Conservation (phyloP, 2,888 invertebrate species). For the Hymenopus coronatus region DNA sequence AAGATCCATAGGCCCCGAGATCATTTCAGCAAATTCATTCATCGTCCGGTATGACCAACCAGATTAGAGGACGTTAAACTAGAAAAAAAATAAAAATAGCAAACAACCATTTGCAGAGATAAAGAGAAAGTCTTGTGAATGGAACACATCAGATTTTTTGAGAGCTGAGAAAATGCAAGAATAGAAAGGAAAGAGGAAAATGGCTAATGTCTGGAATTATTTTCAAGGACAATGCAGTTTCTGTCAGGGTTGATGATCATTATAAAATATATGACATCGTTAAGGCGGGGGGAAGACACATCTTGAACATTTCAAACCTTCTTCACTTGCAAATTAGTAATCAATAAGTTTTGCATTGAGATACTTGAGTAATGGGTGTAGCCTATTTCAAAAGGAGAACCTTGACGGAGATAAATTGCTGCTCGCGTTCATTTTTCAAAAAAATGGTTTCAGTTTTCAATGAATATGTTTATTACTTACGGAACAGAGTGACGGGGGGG, state of each 20-base stretch:
- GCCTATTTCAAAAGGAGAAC: slow-evolving; percentile 1
- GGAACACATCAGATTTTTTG: too few species aligned
- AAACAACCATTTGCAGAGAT: too few species aligned
- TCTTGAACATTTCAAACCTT: slow-evolving; percentile 14
- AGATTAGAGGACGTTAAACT: too few species aligned
- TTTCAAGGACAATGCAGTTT: not conserved
- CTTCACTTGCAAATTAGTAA: slow-evolving; percentile 27
- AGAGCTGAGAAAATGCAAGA: too few species aligned
- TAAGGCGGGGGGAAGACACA: not conserved
- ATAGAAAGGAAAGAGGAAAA: too few species aligned
- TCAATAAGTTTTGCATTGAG: slow-evolving; percentile 25
- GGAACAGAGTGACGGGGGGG: not conserved
- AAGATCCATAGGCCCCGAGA: too few species aligned
- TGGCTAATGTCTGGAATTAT: not conserved
- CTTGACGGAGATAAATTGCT: slow-evolving; percentile 16
- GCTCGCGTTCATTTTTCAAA: slow-evolving; percentile 15
- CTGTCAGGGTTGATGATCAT: not conserved
- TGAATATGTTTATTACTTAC: slow-evolving; percentile 19
- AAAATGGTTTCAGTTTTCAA: slow-evolving; percentile 14
- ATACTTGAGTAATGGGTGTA: slow-evolving; percentile 21
- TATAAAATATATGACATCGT: not conserved
- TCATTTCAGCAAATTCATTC: too few species aligned
- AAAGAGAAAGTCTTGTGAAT: too few species aligned
- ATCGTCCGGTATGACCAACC: too few species aligned
- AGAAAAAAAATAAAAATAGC: too few species aligned